Percentiles rank a stretch among this genome's conserved stretches.
phyloP scores from a whole-genome alignment of 2,797 vertebrate species.

The Anas capensis region DNA sequence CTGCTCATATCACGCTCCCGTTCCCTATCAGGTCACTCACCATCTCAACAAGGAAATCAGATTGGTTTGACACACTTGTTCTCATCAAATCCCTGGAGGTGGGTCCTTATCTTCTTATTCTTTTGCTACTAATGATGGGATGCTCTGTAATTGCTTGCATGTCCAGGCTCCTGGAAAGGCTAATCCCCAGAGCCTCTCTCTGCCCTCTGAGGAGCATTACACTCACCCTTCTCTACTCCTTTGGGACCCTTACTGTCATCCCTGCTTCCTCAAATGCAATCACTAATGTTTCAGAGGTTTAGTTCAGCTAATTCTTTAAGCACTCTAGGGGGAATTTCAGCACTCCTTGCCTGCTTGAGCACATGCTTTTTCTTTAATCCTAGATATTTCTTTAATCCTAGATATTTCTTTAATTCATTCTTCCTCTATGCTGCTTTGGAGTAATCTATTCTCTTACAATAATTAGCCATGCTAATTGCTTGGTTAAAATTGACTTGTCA shows the following conservation, averaged over 20 bases:
- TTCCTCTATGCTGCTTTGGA: not conserved
- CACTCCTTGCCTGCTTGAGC: not conserved
- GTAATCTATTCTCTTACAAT: not conserved
- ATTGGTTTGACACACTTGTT: not conserved
- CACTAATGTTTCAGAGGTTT: constrained; percentile 21
- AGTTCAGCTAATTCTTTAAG: constrained; percentile 39
- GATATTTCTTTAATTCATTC: not conserved
- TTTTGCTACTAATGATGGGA: not conserved
- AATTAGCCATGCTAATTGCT: not conserved
- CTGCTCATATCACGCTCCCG: fast-evolving
- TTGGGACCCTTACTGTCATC: not conserved
- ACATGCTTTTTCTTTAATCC: not conserved
- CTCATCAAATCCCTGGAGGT: not conserved
- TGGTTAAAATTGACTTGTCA: not conserved
- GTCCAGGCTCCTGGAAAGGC: not conserved
- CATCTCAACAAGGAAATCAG: not conserved
- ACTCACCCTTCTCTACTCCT: not conserved
- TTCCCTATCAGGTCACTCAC: not conserved
- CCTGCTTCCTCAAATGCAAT: not conserved
- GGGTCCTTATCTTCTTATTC: not conserved
- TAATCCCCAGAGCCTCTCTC: not conserved
- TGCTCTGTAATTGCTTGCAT: not conserved
- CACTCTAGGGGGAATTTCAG: not conserved
- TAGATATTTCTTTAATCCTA: not conserved
- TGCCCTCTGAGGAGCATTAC: not conserved